Evolutionary conservation across 1,140 invertebrate genomes (phyloP).

Genomic region (Sitophilus oryzae): DNA sequence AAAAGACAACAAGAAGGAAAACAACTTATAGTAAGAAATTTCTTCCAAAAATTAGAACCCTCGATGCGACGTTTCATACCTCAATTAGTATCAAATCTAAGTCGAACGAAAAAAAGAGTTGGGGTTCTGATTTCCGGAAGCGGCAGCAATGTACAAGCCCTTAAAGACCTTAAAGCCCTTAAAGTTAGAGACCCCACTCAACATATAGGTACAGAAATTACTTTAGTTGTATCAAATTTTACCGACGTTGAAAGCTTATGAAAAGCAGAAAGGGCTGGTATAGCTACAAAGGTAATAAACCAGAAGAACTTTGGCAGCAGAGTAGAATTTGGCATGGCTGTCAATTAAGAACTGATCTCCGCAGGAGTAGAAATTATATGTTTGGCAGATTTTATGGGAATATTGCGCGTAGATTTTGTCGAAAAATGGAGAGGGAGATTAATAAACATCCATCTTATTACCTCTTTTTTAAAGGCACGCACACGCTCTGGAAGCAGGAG

Average conservation of each 20-base stretch:
- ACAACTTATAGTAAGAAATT: constrained; percentile 61
- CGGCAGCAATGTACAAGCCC: constrained; percentile 72
- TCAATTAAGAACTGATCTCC: constrained; percentile 60
- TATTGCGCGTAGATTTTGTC: constrained; percentile 76
- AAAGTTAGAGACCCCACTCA: constrained; percentile 59
- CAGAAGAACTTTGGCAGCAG: constrained; percentile 68
- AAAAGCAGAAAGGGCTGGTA: constrained; percentile 68
- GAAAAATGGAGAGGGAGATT: constrained; percentile 74
- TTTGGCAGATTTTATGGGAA: constrained; percentile 95
- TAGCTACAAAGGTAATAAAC: constrained; percentile 71
- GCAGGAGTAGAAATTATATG: constrained; percentile 82
- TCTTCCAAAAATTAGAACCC: constrained; percentile 55
- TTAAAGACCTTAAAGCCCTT: too few species aligned
- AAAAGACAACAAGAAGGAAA: constrained; percentile 41
- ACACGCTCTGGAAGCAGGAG: constrained; percentile 80
- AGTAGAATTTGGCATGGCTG: constrained; percentile 72
- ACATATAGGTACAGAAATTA: constrained; percentile 72
- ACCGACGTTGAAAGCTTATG: constrained; percentile 68
- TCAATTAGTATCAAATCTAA: constrained; percentile 40
- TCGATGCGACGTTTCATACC: constrained; percentile 52
- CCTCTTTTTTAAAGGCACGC: constrained; percentile 88
- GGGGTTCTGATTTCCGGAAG: constrained; percentile 87
- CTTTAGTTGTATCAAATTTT: constrained; percentile 87
- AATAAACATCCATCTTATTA: constrained; percentile 91
- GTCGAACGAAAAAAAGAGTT: constrained; percentile 57